Evolutionary conservation across 2,797 vertebrate species (phyloP).

Genomic region (Todus mexicanus): DNA sequence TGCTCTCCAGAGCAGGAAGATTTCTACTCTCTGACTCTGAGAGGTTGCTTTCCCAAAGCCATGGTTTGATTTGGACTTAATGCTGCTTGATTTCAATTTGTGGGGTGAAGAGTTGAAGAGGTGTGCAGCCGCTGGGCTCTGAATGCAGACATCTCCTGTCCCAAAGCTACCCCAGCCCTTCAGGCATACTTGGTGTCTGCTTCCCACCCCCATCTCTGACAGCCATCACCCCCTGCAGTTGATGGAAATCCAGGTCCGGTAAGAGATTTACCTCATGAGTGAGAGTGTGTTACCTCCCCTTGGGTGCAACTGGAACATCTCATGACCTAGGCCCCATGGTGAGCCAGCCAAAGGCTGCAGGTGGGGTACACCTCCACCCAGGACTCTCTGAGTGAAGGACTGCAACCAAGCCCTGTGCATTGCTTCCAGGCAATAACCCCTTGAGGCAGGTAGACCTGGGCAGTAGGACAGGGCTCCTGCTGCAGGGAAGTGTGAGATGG

Average conservation of each 20-base stretch:
- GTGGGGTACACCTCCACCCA: not conserved
- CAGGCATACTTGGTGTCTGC: not conserved
- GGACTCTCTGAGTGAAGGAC: not conserved
- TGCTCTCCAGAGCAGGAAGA: not conserved
- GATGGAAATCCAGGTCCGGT: not conserved
- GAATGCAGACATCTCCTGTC: not conserved
- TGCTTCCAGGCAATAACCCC: not conserved
- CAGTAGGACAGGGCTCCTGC: not conserved
- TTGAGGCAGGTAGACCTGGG: not conserved
- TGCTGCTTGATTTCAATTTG: not conserved
- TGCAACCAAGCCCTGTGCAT: not conserved
- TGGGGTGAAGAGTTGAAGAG: not conserved
- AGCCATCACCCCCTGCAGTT: not conserved
- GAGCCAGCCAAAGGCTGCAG: not conserved
- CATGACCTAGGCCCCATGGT: fast-evolving
- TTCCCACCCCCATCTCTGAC: not conserved
- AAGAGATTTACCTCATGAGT: not conserved
- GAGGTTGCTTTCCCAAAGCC: not conserved
- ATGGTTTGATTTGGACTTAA: not conserved
- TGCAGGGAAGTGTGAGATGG: not conserved
- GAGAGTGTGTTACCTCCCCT: not conserved
- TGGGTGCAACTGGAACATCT: not conserved
- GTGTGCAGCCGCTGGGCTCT: not conserved
- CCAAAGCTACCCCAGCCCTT: not conserved
- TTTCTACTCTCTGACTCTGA: not conserved